Conservation (phyloP, 2,888 invertebrate species). For the Melinaea menophilus region DNA sequence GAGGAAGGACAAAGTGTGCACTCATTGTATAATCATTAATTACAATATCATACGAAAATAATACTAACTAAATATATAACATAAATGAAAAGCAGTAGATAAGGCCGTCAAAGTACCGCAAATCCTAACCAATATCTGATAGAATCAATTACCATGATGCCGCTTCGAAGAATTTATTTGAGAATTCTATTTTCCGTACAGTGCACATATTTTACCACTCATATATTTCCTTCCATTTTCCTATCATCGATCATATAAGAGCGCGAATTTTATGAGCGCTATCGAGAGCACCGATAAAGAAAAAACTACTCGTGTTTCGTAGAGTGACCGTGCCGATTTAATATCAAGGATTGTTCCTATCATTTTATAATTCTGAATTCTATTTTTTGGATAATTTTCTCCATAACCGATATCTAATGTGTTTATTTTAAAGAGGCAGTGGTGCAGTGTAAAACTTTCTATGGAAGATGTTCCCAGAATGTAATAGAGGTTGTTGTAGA, state of each 20-base stretch:
- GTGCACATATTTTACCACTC: slow-evolving; percentile 3
- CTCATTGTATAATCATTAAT: no score
- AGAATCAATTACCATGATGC: slow-evolving; percentile 9
- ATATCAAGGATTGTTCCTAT: slow-evolving; percentile 2
- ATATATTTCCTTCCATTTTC: slow-evolving; percentile 25
- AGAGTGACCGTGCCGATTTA: slow-evolving; percentile 33
- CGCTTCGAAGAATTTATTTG: slow-evolving; percentile 8
- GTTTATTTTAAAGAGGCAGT: no score
- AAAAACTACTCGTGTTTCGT: slow-evolving; percentile 35
- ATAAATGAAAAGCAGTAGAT: no score
- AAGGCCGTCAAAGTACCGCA: background rate
- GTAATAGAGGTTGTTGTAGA: no score
- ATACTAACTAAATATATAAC: no score
- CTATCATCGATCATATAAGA: slow-evolving; percentile 36
- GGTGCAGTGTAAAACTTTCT: no score
- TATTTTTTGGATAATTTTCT: background rate
- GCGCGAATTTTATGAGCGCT: slow-evolving; percentile 41
- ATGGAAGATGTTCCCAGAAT: no score
- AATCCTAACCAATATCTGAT: slow-evolving; percentile 9
- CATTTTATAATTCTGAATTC: background rate
- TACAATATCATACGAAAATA: no score
- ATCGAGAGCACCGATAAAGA: slow-evolving; percentile 46
- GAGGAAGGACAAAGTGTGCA: no score
- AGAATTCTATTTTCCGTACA: slow-evolving; percentile 8
- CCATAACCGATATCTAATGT: no score